A percentile compares a stretch with the other conserved stretches of the same genome.
Conservation (phyloP, 37 sponge, comb jelly and placozoan species). For the Ephydatia muelleri region DNA sequence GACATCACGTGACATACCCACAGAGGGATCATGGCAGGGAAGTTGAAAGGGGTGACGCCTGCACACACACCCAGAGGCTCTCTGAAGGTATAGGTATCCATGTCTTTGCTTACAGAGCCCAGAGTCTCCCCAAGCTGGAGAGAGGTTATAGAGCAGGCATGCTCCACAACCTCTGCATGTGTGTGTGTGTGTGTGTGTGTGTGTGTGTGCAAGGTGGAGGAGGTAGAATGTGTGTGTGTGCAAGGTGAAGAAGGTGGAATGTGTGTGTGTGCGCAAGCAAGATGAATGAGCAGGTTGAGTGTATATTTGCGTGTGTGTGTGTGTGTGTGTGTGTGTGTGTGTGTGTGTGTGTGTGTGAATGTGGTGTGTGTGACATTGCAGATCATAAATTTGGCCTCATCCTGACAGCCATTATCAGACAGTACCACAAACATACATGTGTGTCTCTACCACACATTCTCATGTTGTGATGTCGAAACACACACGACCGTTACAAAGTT, state of each 20-base stretch:
- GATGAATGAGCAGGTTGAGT: too few species aligned
- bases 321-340: neutral
- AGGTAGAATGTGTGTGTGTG: neutral
- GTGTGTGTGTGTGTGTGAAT: too few species aligned
- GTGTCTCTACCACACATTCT: too few species aligned
- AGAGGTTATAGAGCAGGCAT: constrained; percentile 88
- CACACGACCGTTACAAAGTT: too few species aligned
- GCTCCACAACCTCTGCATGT: constrained; percentile 93
- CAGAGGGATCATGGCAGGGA: constrained; percentile 96
- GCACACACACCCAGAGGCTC: constrained; percentile 97
- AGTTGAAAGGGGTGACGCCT: constrained; percentile 95
- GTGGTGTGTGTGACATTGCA: too few species aligned
- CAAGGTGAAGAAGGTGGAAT: neutral
- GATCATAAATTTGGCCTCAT: neutral
- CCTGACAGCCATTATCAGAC: neutral
- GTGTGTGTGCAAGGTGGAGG: neutral
- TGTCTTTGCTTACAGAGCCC: constrained; percentile 84
- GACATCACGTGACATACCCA: constrained; percentile 65
- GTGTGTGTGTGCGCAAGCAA: neutral
- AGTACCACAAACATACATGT: too few species aligned
- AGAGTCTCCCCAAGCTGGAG: constrained; percentile 96
- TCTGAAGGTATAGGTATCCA: constrained; percentile 96
- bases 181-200: too few species aligned
- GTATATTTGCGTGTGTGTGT: too few species aligned
- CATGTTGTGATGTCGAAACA: too few species aligned